Conservation (phyloP, 2,113 vertebrate species). For the Ptyas mucosa region DNA sequence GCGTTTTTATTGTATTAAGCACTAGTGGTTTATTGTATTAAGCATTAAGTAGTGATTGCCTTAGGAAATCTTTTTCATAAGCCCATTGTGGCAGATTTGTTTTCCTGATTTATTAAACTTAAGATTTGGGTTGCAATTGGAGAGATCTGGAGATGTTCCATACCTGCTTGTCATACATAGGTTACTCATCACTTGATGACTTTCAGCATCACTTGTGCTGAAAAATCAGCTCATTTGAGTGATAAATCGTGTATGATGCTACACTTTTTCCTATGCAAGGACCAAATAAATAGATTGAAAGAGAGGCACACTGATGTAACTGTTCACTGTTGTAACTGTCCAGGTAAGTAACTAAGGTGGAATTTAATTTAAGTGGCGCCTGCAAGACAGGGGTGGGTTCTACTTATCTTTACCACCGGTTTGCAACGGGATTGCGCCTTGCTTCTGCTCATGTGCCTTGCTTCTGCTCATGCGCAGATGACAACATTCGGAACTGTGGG, state of each 20-base stretch:
- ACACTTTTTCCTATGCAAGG: neutral
- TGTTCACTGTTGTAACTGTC: neutral
- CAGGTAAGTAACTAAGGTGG: neutral
- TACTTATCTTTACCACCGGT: too few relatives aligned
- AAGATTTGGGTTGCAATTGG: neutral
- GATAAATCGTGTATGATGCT: neutral
- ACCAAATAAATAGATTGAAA: neutral
- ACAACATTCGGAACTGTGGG: too few relatives aligned
- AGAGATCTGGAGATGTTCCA: neutral
- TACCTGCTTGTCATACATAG: neutral
- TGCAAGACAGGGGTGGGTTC: too few relatives aligned
- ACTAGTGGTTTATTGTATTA: slow-evolving; percentile 36
- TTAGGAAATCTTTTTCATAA: slow-evolving; percentile 26
- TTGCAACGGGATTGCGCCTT: too few relatives aligned
- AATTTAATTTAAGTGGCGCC: neutral
- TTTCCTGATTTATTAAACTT: slow-evolving; percentile 24
- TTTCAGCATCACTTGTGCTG: too few relatives aligned
- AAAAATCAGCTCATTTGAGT: neutral
- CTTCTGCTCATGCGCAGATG: too few relatives aligned
- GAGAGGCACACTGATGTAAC: neutral
- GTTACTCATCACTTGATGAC: neutral
- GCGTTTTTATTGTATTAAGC: slow-evolving; percentile 36
- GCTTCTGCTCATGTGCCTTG: too few relatives aligned
- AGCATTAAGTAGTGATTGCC: slow-evolving; percentile 30
- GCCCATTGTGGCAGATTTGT: slow-evolving; percentile 1